Percentiles rank a stretch among this genome's conserved stretches.
Evolutionary conservation across 2,113 vertebrate species (phyloP).

Genomic region (Myrmophylax atrothorax): DNA sequence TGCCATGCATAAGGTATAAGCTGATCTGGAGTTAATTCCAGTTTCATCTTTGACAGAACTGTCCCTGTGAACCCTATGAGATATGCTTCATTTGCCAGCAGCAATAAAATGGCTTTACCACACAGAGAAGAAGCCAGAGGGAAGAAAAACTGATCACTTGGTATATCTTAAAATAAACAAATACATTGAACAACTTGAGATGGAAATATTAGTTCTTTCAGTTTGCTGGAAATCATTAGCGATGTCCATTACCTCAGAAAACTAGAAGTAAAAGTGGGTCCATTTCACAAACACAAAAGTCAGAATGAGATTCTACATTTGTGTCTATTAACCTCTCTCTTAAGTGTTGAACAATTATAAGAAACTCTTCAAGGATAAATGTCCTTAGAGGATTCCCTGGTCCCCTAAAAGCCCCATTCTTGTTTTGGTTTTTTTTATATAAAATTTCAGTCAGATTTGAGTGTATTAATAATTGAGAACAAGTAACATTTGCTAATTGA

Average conservation of each 20-base stretch:
- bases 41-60: background rate
- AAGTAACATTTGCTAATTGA: background rate
- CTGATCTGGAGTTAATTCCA: background rate
- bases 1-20: background rate
- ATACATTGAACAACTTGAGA: background rate
- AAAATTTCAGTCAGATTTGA: background rate
- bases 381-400: background rate
- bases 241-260: background rate
- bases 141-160: background rate
- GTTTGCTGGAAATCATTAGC: background rate
- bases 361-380: background rate
- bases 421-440: background rate
- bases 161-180: background rate
- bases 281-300: background rate
- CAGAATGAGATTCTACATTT: background rate
- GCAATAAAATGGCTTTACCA: background rate
- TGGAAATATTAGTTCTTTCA: background rate
- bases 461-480: background rate
- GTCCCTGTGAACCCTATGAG: background rate
- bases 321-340: background rate
- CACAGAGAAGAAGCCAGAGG: background rate
- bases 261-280: background rate
- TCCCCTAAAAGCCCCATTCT: accelerated
- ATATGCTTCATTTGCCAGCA: background rate
- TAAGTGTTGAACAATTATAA: background rate